A percentile compares a stretch with the other conserved stretches of the same genome.
phyloP scores from a whole-genome alignment of 2,888 invertebrate genomes.

The Melinopterus prodromus region DNA sequence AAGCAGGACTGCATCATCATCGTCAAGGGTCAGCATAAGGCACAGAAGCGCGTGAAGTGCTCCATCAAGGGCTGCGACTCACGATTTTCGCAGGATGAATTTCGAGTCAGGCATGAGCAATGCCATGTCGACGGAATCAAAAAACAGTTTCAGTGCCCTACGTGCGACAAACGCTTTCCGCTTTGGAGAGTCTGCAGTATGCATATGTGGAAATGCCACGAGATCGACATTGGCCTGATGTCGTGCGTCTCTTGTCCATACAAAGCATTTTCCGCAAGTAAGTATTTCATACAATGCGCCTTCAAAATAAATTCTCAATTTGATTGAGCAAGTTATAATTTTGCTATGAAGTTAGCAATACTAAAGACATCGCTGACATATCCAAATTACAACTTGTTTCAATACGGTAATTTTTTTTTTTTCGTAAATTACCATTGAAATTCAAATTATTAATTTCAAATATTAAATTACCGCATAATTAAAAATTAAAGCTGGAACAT shows the following conservation, averaged over 20 bases:
- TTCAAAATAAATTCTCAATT: too few relatives aligned
- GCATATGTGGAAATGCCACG: slow-evolving; percentile 75
- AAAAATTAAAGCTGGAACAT: too few relatives aligned
- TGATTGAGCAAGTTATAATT: too few relatives aligned
- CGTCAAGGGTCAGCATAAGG: slow-evolving; percentile 50
- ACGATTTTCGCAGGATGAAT: slow-evolving; percentile 62
- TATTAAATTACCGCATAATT: too few relatives aligned
- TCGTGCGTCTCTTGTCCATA: slow-evolving; percentile 68
- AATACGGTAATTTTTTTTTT: too few relatives aligned
- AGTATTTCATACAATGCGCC: slow-evolving; percentile 27
- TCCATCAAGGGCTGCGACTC: slow-evolving; percentile 64
- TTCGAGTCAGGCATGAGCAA: slow-evolving; percentile 62
- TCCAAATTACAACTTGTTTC: too few relatives aligned
- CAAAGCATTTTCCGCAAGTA: slow-evolving; percentile 64
- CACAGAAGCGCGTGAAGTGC: slow-evolving; percentile 58
- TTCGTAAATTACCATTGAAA: too few relatives aligned
- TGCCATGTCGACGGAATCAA: slow-evolving; percentile 62
- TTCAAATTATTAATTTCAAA: too few relatives aligned
- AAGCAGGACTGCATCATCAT: slow-evolving; percentile 37
- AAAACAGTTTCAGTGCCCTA: slow-evolving; percentile 63
- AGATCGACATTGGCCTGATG: slow-evolving; percentile 67
- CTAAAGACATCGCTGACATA: too few relatives aligned
- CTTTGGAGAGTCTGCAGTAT: slow-evolving; percentile 73
- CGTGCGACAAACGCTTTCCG: slow-evolving; percentile 63
- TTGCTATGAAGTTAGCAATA: too few relatives aligned